phyloP scores from a whole-genome alignment of 2,797 vertebrate species.

The Odontamblyopus rebecca region DNA sequence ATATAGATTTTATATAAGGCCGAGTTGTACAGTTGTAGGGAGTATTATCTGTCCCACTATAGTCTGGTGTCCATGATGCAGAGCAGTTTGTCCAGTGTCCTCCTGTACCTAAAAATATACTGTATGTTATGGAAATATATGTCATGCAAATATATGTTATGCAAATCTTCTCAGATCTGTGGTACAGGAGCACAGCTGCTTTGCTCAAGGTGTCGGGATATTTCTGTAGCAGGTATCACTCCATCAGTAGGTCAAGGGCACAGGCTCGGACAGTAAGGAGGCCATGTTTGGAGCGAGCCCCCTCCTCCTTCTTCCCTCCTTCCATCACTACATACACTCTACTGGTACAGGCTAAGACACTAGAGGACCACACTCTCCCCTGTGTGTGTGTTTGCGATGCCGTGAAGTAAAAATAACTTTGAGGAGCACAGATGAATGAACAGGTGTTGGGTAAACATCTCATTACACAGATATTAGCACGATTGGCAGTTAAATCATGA shows the following conservation, averaged over 20 bases:
- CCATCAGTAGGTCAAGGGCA: slow-evolving; percentile 68
- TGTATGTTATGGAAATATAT: too few species aligned
- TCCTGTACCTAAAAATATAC: too few species aligned
- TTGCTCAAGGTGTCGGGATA: not conserved
- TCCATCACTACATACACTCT: not conserved
- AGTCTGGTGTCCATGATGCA: too few species aligned
- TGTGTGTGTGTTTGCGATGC: slow-evolving; percentile 18
- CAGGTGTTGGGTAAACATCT: slow-evolving; percentile 37
- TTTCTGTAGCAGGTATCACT: slow-evolving; percentile 32
- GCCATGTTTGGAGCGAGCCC: slow-evolving; percentile 49
- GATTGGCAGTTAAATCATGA: not conserved
- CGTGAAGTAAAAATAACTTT: slow-evolving; percentile 9
- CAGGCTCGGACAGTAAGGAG: slow-evolving; percentile 43
- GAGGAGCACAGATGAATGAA: slow-evolving; percentile 27
- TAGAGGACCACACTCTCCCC: slow-evolving; percentile 10
- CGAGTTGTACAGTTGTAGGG: too few species aligned
- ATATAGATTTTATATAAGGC: too few species aligned
- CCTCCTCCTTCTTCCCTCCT: slow-evolving; percentile 18
- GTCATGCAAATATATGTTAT: too few species aligned
- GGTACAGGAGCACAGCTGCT: slow-evolving; percentile 5
- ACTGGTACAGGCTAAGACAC: not conserved
- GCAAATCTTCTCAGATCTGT: not conserved
- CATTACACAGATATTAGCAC: not conserved
- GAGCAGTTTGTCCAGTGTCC: too few species aligned
- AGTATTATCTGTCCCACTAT: too few species aligned